phyloP scores from a whole-genome alignment of 1,140 invertebrate genomes.

The Drosophila sulfurigaster region DNA sequence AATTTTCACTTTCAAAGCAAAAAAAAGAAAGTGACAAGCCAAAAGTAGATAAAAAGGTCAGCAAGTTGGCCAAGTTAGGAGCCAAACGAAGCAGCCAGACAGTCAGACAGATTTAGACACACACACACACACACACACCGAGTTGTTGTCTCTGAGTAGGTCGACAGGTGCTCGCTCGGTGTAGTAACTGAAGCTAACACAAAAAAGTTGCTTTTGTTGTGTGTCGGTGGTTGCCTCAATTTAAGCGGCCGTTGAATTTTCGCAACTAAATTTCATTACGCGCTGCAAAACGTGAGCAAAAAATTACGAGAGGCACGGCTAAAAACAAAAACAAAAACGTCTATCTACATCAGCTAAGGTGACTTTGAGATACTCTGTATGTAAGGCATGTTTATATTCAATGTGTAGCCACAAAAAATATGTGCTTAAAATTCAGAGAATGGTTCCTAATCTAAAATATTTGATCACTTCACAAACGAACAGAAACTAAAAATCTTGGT shows the following conservation, averaged over 20 bases:
- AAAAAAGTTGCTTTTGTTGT: constrained; percentile 6
- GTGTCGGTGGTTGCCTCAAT: constrained; percentile 13
- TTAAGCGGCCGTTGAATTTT: constrained; percentile 63
- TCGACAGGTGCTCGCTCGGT: constrained; percentile 41
- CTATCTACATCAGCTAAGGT: not conserved
- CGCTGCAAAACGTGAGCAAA: constrained; percentile 44
- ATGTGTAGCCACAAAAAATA: too few species aligned
- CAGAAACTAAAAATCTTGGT: too few species aligned
- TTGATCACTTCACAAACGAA: too few species aligned
- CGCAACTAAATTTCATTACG: constrained; percentile 73
- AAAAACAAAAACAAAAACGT: not conserved
- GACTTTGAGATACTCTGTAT: constrained; percentile 1
- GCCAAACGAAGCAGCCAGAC: constrained; percentile 12
- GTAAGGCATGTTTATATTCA: too few species aligned
- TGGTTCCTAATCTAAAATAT: too few species aligned
- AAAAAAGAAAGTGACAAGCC: constrained; percentile 38
- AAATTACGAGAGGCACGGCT: constrained; percentile 35
- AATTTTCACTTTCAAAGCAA: constrained; percentile 40
- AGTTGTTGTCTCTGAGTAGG: constrained; percentile 34
- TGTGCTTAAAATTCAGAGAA: too few species aligned
- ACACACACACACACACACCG: constrained; percentile 1
- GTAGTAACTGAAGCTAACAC: constrained; percentile 30
- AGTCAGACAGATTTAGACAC: constrained; percentile 21
- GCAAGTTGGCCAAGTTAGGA: constrained; percentile 37
- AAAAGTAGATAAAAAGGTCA: constrained; percentile 48